A percentile compares a stretch with the other conserved stretches of the same genome.
Evolutionary conservation across 2,797 vertebrate species (phyloP).

Genomic region (Xiphophorus birchmanni): DNA sequence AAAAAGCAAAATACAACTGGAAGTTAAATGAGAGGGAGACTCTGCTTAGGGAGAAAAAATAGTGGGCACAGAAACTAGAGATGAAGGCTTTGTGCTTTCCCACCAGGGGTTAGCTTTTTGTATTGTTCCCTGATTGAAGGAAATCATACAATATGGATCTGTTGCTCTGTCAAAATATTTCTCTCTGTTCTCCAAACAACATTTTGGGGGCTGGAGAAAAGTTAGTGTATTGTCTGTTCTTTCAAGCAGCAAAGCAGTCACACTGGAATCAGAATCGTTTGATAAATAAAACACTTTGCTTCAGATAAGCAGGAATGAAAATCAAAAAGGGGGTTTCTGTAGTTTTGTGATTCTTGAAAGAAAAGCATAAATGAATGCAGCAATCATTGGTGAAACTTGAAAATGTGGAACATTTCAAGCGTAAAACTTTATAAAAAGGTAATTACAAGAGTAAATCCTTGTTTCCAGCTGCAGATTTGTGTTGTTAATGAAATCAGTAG

Average conservation of each 20-base stretch:
- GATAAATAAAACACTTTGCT: conserved; percentile 31
- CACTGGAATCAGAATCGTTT: conserved; percentile 39
- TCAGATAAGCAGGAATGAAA: conserved; percentile 20
- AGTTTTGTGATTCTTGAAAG: background rate
- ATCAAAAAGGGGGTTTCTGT: conserved; percentile 29
- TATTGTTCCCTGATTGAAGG: conserved; percentile 57
- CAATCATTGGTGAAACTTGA: background rate
- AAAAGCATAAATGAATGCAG: background rate
- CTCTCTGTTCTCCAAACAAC: conserved; percentile 43
- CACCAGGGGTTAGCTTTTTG: conserved; percentile 41
- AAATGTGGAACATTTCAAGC: background rate
- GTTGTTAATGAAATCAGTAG: background rate
- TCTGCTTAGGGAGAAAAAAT: conserved; percentile 39
- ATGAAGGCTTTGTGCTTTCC: conserved; percentile 46
- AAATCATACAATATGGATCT: conserved; percentile 59
- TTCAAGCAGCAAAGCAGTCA: conserved; percentile 43
- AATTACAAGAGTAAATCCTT: background rate
- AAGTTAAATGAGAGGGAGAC: conserved; percentile 14
- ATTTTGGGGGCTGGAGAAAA: conserved; percentile 35
- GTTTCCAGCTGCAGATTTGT: background rate
- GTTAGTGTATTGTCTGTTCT: conserved; percentile 41
- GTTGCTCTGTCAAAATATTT: conserved; percentile 49
- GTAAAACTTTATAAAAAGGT: too few relatives aligned
- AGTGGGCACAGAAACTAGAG: conserved; percentile 32
- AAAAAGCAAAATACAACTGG: conserved; percentile 17